phyloP scores from a whole-genome alignment of 30 jellyfish, hydroid and myxozoan genomes.

The Turritopsis dohrnii region DNA sequence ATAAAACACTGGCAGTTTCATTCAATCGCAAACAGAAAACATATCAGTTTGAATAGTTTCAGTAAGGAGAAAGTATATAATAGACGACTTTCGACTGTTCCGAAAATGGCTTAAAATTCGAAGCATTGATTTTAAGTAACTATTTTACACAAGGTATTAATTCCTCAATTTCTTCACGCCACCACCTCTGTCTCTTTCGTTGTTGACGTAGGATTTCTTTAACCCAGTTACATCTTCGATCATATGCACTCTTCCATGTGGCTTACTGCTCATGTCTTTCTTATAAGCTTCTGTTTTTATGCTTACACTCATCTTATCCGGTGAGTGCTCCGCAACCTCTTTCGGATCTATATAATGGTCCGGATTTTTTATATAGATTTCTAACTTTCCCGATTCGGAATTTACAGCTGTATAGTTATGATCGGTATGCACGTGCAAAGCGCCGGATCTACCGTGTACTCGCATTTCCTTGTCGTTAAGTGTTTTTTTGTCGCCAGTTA shows the following conservation, averaged over 20 bases:
- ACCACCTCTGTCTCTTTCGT: too few species aligned
- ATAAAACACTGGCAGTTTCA: too few species aligned
- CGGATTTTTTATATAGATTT: slow-evolving; percentile 13
- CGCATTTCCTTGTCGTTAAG: slow-evolving; percentile 17
- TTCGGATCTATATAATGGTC: background rate
- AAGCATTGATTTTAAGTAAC: too few species aligned
- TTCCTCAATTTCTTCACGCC: too few species aligned
- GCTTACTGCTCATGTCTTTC: background rate
- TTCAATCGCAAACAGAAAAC: too few species aligned
- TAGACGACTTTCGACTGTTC: too few species aligned
- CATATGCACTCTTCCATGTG: background rate
- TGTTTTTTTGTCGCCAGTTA: slow-evolving; percentile 12
- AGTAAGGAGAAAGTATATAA: too few species aligned
- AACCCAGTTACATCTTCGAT: slow-evolving; percentile 12
- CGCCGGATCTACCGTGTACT: slow-evolving; percentile 17
- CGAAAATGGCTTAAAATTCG: too few species aligned
- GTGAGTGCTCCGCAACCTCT: background rate
- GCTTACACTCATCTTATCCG: slow-evolving; percentile 1
- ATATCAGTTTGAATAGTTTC: too few species aligned
- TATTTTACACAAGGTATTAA: too few species aligned
- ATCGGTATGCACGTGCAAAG: slow-evolving; percentile 21
- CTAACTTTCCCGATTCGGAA: slow-evolving; percentile 25
- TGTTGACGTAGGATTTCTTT: background rate
- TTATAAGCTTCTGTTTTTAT: slow-evolving; percentile 2
- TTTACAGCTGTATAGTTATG: slow-evolving; percentile 18